A percentile compares a stretch with the other conserved stretches of the same genome.
phyloP scores from a whole-genome alignment of 1,140 invertebrate species.

The Cyclina sinensis region DNA sequence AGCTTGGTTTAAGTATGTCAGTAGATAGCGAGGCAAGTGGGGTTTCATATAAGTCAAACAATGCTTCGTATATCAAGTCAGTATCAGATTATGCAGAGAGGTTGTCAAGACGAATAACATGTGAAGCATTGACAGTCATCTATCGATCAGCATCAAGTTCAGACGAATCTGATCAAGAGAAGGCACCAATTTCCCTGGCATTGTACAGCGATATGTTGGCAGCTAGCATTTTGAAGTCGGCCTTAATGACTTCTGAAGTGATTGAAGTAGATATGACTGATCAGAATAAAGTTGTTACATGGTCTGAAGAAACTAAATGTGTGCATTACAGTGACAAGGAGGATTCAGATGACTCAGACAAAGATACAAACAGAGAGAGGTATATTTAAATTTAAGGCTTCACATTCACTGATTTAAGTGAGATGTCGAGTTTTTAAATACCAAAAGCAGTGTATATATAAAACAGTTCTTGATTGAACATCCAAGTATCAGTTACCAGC shows the following conservation, averaged over 20 bases:
- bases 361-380: neutral
- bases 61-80: neutral
- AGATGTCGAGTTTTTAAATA: too few relatives aligned
- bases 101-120: slow-evolving; percentile 37
- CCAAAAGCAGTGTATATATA: too few relatives aligned
- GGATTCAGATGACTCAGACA: neutral
- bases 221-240: slow-evolving; percentile 13
- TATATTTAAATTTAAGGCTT: too few relatives aligned
- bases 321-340: slow-evolving; percentile 50
- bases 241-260: neutral
- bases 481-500: too few relatives aligned
- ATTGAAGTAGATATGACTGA: slow-evolving; percentile 7
- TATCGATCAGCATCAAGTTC: neutral
- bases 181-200: neutral
- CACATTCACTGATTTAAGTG: too few relatives aligned
- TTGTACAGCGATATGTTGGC: slow-evolving; percentile 58
- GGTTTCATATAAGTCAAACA: slow-evolving; percentile 45
- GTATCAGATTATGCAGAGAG: slow-evolving; percentile 49
- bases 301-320: slow-evolving; percentile 59
- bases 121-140: slow-evolving; percentile 43
- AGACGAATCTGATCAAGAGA: neutral
- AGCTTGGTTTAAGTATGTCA: slow-evolving; percentile 27
- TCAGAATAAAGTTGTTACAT: slow-evolving; percentile 58
- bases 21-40: slow-evolving; percentile 51
- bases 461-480: too few relatives aligned